Evolutionary conservation across 2,888 invertebrate genomes (phyloP).

Genomic region (Vesta saturnalis): DNA sequence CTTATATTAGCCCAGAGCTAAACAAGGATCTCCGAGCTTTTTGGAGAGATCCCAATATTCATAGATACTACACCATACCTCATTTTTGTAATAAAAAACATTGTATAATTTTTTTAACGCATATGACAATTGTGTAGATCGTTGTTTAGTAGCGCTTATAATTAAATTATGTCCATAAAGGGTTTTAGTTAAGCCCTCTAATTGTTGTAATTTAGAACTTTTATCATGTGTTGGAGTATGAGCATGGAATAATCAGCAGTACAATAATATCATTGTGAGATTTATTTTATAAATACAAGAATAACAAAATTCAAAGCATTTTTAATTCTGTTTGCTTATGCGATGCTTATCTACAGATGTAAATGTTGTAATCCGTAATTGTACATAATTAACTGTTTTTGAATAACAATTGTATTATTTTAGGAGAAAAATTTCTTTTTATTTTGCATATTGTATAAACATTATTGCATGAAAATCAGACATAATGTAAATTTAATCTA

Average conservation of each 20-base stretch:
- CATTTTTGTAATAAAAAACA: neutral
- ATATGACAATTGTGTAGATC: neutral
- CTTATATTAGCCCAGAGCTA: too few species aligned
- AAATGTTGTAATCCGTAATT: constrained; percentile 23
- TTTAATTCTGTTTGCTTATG: constrained; percentile 19
- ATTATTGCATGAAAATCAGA: constrained; percentile 42
- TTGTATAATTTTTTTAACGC: neutral
- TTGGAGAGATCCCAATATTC: too few species aligned
- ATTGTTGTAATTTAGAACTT: neutral
- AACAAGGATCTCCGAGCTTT: too few species aligned
- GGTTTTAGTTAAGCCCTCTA: constrained; percentile 12
- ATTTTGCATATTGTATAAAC: constrained; percentile 45
- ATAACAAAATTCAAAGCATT: neutral
- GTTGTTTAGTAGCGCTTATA: neutral
- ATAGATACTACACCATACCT: too few species aligned
- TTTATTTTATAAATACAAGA: neutral
- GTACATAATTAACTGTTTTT: constrained; percentile 20
- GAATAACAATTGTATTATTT: constrained; percentile 24
- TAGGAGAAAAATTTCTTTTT: constrained; percentile 48
- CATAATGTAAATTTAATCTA: constrained; percentile 49
- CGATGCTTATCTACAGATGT: neutral
- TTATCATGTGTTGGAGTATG: neutral
- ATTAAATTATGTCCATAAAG: neutral
- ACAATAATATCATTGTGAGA: neutral
- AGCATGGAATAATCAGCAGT: neutral